phyloP scores from a whole-genome alignment of 2,797 vertebrate genomes.

The Propithecus perrieri region DNA sequence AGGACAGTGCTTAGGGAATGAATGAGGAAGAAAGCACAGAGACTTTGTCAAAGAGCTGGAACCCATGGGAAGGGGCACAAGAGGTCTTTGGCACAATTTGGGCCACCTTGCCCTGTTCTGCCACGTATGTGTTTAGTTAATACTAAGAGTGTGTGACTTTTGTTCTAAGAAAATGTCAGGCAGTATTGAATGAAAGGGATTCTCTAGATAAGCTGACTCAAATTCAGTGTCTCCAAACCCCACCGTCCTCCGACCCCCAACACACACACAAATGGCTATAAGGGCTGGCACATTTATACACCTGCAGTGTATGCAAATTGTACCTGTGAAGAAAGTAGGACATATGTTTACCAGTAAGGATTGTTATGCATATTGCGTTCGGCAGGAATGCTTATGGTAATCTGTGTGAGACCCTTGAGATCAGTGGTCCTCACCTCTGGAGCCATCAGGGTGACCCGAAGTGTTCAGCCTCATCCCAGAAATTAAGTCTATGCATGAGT shows the following conservation, averaged over 20 bases:
- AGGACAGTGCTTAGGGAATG: background rate
- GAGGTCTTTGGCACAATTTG: accelerated
- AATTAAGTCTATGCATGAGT: background rate
- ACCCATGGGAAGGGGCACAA: background rate
- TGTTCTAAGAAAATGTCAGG: background rate
- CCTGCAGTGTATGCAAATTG: background rate
- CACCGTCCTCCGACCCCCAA: accelerated
- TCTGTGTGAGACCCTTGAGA: background rate
- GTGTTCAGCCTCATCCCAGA: background rate
- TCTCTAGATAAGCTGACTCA: background rate
- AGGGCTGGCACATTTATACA: accelerated
- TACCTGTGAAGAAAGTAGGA: background rate
- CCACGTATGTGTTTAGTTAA: accelerated
- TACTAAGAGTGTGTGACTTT: background rate
- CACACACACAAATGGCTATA: background rate
- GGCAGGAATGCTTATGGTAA: background rate
- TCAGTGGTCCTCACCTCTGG: no score
- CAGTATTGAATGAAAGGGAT: background rate
- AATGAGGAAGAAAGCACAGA: background rate
- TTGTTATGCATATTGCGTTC: background rate
- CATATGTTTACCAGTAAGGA: background rate
- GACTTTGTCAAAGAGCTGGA: background rate
- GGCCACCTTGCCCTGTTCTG: background rate
- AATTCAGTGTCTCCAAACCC: background rate
- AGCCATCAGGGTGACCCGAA: background rate